phyloP scores from a whole-genome alignment of 1,140 invertebrate species.

The Solenopsis fugax region DNA sequence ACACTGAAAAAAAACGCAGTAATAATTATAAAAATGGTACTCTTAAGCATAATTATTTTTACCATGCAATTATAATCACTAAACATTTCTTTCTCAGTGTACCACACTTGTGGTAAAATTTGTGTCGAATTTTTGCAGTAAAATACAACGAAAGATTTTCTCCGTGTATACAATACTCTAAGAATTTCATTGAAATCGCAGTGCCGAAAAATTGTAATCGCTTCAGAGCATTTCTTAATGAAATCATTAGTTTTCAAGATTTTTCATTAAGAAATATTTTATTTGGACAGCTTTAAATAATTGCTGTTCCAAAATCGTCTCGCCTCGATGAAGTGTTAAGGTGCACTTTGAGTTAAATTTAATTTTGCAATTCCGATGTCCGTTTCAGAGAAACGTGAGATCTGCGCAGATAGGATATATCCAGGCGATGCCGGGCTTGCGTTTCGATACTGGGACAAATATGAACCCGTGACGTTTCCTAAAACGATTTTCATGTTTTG shows the following conservation, averaged over 20 bases:
- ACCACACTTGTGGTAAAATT: too few relatives aligned
- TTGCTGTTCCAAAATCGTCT: not conserved
- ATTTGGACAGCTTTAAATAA: not conserved
- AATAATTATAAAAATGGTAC: too few relatives aligned
- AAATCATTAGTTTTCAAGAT: not conserved
- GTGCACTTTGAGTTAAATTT: not conserved
- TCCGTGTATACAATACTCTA: not conserved
- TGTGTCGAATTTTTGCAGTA: too few relatives aligned
- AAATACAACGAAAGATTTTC: too few relatives aligned
- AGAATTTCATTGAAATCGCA: not conserved
- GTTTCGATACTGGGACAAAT: slow-evolving; percentile 8
- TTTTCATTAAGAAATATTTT: not conserved
- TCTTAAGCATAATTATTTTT: too few relatives aligned
- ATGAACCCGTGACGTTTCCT: slow-evolving; percentile 27
- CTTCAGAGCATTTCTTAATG: not conserved
- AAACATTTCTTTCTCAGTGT: too few relatives aligned
- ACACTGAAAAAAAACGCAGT: too few relatives aligned
- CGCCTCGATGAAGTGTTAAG: not conserved
- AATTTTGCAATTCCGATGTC: not conserved
- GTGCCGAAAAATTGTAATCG: not conserved
- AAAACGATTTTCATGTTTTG: slow-evolving; percentile 29
- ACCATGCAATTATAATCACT: too few relatives aligned
- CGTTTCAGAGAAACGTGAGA: slow-evolving; percentile 5
- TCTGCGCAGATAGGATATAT: not conserved
- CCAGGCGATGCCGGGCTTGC: too few relatives aligned